A percentile compares a stretch with the other conserved stretches of the same genome.
These are phyloP conservation scores for Sebastes minor DNA, from an alignment of 2,797 vertebrate species.

Conservation along the genomic window DNA sequence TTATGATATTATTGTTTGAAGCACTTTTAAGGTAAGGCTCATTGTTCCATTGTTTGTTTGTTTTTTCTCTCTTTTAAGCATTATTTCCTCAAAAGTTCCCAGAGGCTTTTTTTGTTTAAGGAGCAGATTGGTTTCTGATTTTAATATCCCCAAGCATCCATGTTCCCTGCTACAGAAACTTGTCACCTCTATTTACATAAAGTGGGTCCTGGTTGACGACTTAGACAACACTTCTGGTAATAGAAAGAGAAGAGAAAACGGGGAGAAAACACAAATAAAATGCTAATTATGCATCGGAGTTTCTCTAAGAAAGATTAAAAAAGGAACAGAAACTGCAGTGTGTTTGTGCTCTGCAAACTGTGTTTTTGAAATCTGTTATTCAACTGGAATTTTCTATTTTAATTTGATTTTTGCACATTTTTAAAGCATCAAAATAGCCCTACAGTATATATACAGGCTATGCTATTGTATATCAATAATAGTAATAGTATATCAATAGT, in stretches of 20 bases:
- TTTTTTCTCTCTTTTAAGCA: background rate
- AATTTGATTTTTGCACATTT: background rate
- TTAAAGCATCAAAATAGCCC: background rate
- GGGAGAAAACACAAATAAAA: constrained; percentile 1
- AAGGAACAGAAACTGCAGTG: background rate
- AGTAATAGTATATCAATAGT: background rate
- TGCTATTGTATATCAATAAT: background rate
- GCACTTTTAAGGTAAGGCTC: background rate
- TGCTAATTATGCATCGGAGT: background rate
- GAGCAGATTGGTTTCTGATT: constrained; percentile 4
- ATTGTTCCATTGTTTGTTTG: background rate
- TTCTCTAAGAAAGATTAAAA: background rate
- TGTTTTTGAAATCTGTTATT: background rate
- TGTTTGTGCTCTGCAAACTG: background rate
- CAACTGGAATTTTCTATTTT: background rate
- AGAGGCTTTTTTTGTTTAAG: background rate
- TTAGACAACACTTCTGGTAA: constrained; percentile 6
- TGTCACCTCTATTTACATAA: constrained; percentile 22
- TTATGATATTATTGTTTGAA: background rate
- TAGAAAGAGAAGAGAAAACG: background rate
- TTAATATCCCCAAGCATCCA: constrained; percentile 11
- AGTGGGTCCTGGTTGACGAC: constrained; percentile 2
- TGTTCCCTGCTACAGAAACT: background rate
- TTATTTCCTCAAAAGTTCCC: background rate
- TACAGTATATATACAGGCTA: too few species aligned